Conservation (phyloP, 2,888 invertebrate genomes). For the Loripinus fragilis region DNA sequence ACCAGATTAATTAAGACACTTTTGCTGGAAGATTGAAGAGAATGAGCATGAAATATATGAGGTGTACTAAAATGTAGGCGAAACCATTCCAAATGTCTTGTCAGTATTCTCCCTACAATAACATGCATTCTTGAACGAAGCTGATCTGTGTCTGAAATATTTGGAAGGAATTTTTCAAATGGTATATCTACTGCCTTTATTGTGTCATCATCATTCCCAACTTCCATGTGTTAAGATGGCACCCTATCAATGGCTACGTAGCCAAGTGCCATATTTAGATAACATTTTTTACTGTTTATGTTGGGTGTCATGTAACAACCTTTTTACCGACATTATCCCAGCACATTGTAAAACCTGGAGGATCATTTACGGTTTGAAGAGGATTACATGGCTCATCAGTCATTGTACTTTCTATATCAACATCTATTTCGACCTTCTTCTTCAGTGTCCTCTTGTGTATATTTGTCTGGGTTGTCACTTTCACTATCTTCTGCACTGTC, state of each 20-base stretch:
- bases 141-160: neutral
- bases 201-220: neutral
- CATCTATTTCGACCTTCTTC: constrained; percentile 3
- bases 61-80: neutral
- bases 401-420: neutral
- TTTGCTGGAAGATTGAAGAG: neutral
- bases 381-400: neutral
- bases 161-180: constrained; percentile 11
- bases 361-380: neutral
- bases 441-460: neutral
- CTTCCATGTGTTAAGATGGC: neutral
- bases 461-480: neutral
- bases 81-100: constrained; percentile 11
- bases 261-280: constrained; percentile 39
- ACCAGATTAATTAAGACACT: constrained; percentile 4
- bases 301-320: constrained; percentile 18
- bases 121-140: constrained; percentile 4
- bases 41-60: constrained; percentile 1
- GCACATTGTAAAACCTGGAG: constrained; percentile 19
- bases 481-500: constrained; percentile 15
- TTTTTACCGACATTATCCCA: constrained; percentile 32
- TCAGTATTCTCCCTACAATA: constrained; percentile 6
- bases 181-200: constrained; percentile 14
- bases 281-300: constrained; percentile 29
- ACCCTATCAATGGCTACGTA: constrained; percentile 38